Evolutionary conservation across 2,797 vertebrate species (phyloP), one percentile per base, ranked within the genome.

Genomic region (Coendou prehensilis): DNA sequence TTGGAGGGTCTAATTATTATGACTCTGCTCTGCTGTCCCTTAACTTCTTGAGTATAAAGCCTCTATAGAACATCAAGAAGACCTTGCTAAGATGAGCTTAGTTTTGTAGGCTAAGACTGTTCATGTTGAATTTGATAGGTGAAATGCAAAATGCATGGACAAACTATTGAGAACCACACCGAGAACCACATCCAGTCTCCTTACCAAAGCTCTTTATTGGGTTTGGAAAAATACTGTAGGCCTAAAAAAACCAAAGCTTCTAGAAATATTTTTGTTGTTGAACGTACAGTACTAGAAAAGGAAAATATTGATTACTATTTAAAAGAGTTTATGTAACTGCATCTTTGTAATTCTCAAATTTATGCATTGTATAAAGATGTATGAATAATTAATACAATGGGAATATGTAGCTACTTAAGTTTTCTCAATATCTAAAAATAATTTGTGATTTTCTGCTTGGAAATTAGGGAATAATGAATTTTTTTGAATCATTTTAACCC

Each of bases 201-300:
- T 79, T 79, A 85, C 50, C 47, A 88, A 73, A 80, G 37, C 5
- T 93, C 28, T n/a, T 89, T 14, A 4, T 8, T 75, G 50, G 64
- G 54, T 79, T 97, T 93, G 87, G 45, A 79, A 94, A 96, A 92
- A 63, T 75, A 7, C 18, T 86, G 0, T 22, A 69, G 6, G 37
- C 83, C 45, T 64, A 93, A 96, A 82, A 7, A 88, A 93, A 88
- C 5, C 56, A 92, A 92, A 63, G 1, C 10, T 75, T 87, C 9
- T 54, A 95, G 26, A 52, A 1, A 69, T 69, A 92, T 15, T 73
- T n/a, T 78, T 73, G 26, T n/a, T 59, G 54, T 73, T 80, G 50
- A 96, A 90, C 0, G 47, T 28, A 59, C 14, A 15, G 22, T 13
- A 45, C 37, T 57, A 78, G 37, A 92, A 95, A 93, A 11, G 47